Evolutionary conservation across 2,888 invertebrate genomes (phyloP).

Genomic region (Caenorhabditis auriculariae): DNA sequence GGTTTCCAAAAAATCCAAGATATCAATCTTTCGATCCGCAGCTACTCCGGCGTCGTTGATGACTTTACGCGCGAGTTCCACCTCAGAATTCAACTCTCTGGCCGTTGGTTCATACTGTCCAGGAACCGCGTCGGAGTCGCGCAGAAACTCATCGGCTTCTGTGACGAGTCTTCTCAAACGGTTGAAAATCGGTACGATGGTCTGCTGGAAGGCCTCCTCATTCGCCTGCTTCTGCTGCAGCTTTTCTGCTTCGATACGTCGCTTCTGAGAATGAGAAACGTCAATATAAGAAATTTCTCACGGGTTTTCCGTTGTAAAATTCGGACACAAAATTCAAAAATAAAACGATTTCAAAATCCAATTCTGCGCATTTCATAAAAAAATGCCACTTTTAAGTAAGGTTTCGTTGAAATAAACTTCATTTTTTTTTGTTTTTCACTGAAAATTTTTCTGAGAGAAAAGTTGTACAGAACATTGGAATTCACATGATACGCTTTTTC

Average conservation of each 20-base stretch:
- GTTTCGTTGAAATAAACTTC: no score
- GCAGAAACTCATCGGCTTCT: conserved; percentile 13
- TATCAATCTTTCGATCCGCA: conserved; percentile 4
- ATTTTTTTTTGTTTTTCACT: no score
- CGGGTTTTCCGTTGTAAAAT: no score
- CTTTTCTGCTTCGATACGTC: conserved; percentile 33
- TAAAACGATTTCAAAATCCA: no score
- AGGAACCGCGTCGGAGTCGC: conserved; percentile 29
- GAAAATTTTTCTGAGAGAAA: no score
- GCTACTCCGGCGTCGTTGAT: conserved; percentile 4
- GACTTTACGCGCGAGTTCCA: conserved; percentile 12
- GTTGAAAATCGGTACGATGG: background rate
- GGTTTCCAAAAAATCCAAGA: background rate
- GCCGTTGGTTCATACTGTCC: conserved; percentile 20
- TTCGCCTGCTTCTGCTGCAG: conserved; percentile 26
- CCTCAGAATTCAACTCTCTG: conserved; percentile 15
- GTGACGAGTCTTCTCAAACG: conserved; percentile 7
- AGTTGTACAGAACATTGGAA: no score
- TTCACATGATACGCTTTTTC: no score
- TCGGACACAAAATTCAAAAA: no score
- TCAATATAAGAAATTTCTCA: no score
- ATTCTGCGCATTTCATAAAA: no score
- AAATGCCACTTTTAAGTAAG: background rate
- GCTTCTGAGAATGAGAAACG: conserved; percentile 10
- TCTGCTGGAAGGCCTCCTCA: conserved; percentile 9